Evolutionary conservation across 2,888 invertebrate genomes (phyloP).

Genomic region (Linnaemya tessellans): DNA sequence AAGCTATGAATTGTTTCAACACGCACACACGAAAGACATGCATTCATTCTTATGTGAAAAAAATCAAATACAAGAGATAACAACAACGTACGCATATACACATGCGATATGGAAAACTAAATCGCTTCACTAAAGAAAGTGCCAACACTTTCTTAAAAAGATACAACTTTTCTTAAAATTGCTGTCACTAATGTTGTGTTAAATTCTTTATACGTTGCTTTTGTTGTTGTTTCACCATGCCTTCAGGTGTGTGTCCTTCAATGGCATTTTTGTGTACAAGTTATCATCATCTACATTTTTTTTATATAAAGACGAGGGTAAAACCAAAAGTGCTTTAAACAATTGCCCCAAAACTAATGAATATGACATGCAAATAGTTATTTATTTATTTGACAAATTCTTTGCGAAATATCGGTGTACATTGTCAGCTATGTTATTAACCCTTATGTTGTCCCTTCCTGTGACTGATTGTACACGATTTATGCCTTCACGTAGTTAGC

Average conservation of each 20-base stretch:
- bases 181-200: slow-evolving; percentile 30
- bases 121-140: slow-evolving; percentile 8
- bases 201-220: slow-evolving; percentile 33
- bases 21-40: slow-evolving; percentile 34
- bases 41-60: slow-evolving; percentile 29
- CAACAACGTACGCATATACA: slow-evolving; percentile 11
- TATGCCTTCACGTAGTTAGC: too few species aligned
- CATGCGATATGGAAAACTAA: slow-evolving; percentile 4
- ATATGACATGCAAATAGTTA: too few species aligned
- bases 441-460: too few species aligned
- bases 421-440: too few species aligned
- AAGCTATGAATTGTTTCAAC: slow-evolving; percentile 51
- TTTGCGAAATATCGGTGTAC: too few species aligned
- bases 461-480: too few species aligned
- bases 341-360: too few species aligned
- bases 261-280: slow-evolving; percentile 37
- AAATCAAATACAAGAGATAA: not conserved
- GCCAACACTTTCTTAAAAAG: slow-evolving; percentile 26
- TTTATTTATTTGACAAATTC: too few species aligned
- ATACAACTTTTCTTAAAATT: slow-evolving; percentile 9
- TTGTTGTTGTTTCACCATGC: slow-evolving; percentile 55
- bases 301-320: slow-evolving; percentile 13
- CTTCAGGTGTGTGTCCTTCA: slow-evolving; percentile 69
- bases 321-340: not conserved
- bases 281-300: slow-evolving; percentile 47